Evolutionary conservation across 2,888 invertebrate species (phyloP), one percentile per base, ranked within the genome.

Genomic region (Ormyrus nitidulus): DNA sequence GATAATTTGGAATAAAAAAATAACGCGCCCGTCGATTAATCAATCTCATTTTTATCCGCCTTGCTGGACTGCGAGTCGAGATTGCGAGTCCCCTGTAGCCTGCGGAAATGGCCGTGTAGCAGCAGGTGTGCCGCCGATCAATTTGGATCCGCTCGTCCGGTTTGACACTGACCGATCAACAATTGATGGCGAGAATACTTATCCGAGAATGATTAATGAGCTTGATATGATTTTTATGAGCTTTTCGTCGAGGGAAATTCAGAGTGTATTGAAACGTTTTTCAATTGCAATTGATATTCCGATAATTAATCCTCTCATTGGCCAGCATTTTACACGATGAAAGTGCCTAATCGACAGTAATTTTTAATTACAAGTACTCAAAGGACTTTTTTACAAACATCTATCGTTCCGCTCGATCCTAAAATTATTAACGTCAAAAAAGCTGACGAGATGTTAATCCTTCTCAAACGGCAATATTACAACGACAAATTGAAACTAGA

Each of bases 151-250:
- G 58, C 48, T 13, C 68, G 53, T 13, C 11, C 49, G 54, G 56
- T 54, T 54, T 70, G 69, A 62, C 69, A 62, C 48, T 69, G 54
- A 62, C 64, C 46, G 46, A 64, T 77, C 72, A 49, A 56, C 56
- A 49, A 80, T 75, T 66, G 62, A 80, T 80, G 61, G 71, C 66
- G 6, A 8, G 10, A 66, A 72, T 53, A 68, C 65, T 80, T 80
- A 75, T 56, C 53, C 9, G 34, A 11, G 44, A 53, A 46, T 75
- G 79, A 79, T 79, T 79, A 79, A 75, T 69, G 79, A 70, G 64
- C 44, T 34, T 70, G 11, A 59, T 69, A 64, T 48, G 79, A 69
- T 69, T 79, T 79, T 79, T 79, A 74, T 69, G 44, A 56, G 64
- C 19, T 51, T 11, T 53, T 34, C 8, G 13, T 49, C 46, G 34